Evolutionary conservation across 2,888 invertebrate species (phyloP), one percentile per base, ranked within the genome.

Genomic region (Orthosia gracilis): DNA sequence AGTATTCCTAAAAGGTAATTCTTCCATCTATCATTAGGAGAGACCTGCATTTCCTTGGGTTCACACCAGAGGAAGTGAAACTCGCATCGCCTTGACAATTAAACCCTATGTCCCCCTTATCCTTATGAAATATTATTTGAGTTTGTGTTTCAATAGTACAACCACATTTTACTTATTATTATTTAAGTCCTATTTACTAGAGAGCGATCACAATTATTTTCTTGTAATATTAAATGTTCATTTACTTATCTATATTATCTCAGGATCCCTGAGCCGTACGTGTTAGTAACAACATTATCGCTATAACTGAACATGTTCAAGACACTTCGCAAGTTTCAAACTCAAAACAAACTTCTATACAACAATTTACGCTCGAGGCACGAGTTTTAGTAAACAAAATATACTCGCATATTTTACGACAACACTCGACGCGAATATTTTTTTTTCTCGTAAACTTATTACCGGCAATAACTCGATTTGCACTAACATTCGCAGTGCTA

Each of bases 381-480:
- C 49, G 26, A 68, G 57, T 55, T 55, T 49, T 15, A 58, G 70
- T 70, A 83, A 80, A 85, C 72, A 69, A 83, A 73, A 74, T 68
- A 77, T 40, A 71, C 63, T 61, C 45, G 57, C 69, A 80, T 71
- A 80, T 69, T 84, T 84, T 83, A 81, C 40, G 75, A 62, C 67
- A 31, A 9, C 18, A 54, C 61, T 57, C 73, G 61, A 71, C 64
- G 72, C 40, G 78, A 68, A 82, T 80, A 85, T 76, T 78, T 84
- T 83, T 80, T 80, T 71, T 82, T 62, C n/a, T 66, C 76, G 31
- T 73, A 70, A 73, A 74, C 81, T 83, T 89, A 88, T 87, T 83
- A 84, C 85, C 2, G 66, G 64, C 79, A 69, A 76, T 89, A 89
- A 89, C 88, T 87, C 89, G 87, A 89, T 89, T 88, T 88, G 87